These are phyloP conservation scores for Prochilodus magdalenae DNA, from an alignment of 2,113 vertebrate genomes.

Conservation along the genomic window DNA sequence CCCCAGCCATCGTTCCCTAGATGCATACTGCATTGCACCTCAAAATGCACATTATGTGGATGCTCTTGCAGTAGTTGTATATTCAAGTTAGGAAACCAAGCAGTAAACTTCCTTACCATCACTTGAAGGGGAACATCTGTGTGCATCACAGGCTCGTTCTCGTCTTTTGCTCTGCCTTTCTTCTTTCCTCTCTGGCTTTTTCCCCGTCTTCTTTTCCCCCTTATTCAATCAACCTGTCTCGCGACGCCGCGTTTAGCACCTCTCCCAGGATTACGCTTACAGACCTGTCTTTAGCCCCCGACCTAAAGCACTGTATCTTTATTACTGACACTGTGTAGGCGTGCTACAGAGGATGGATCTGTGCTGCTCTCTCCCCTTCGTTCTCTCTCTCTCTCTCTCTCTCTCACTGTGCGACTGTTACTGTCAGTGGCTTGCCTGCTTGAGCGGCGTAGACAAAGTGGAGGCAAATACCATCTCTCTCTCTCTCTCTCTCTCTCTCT, in stretches of 20 bases:
- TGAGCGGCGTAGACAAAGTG: slow-evolving; percentile 48
- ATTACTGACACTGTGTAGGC: slow-evolving; percentile 61
- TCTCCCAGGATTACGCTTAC: slow-evolving; percentile 31
- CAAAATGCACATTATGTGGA: neutral
- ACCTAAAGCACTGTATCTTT: slow-evolving; percentile 49
- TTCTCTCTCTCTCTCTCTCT: slow-evolving; percentile 36
- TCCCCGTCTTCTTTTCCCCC: neutral
- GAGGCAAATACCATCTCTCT: slow-evolving; percentile 61
- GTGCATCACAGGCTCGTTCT: slow-evolving; percentile 24
- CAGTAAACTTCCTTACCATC: slow-evolving; percentile 60
- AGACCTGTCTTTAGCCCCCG: slow-evolving; percentile 39
- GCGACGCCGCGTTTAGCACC: slow-evolving; percentile 9
- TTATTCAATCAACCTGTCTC: slow-evolving; percentile 43
- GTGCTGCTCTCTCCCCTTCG: slow-evolving; percentile 27
- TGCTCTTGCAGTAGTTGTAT: neutral
- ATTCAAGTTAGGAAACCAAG: slow-evolving; percentile 12
- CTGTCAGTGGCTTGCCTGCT: slow-evolving; percentile 40
- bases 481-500: slow-evolving; percentile 41
- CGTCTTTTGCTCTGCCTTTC: slow-evolving; percentile 24
- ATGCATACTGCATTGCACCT: slow-evolving; percentile 5
- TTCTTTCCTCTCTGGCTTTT: neutral
- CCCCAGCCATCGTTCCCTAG: neutral
- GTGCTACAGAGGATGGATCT: slow-evolving; percentile 55
- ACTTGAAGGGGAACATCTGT: slow-evolving; percentile 31
- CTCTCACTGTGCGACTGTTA: slow-evolving; percentile 31